Percentiles rank a stretch among this genome's conserved stretches.
Evolutionary conservation across 2,888 invertebrate genomes (phyloP).

Genomic region (Romanomermis culicivorax): DNA sequence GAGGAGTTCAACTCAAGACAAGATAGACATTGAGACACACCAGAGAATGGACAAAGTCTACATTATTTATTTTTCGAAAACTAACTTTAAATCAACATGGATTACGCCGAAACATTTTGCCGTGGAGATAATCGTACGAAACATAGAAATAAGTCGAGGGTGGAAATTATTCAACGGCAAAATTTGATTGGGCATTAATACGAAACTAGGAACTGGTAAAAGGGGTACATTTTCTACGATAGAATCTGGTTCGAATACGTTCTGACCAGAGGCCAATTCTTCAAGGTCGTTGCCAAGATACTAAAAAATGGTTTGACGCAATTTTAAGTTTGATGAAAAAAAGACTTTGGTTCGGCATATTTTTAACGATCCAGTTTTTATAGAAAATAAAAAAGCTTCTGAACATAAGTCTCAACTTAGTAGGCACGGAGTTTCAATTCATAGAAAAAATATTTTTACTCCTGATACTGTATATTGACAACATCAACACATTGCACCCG

Average conservation of each 20-base stretch:
- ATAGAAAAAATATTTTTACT: too few species aligned
- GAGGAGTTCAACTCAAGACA: neutral
- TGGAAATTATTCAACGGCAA: conserved; percentile 46
- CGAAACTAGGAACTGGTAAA: conserved; percentile 40
- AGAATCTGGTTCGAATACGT: conserved; percentile 39
- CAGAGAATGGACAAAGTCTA: too few species aligned
- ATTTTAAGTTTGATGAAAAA: too few species aligned
- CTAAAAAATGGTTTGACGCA: too few species aligned
- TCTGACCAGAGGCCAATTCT: conserved; percentile 41
- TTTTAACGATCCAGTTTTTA: too few species aligned
- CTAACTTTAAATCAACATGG: too few species aligned
- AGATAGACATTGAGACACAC: neutral
- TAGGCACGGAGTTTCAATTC: too few species aligned
- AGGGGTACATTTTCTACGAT: conserved; percentile 36
- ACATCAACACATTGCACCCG: too few species aligned
- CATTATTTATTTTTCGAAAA: neutral
- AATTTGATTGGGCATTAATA: conserved; percentile 55
- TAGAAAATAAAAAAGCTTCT: too few species aligned
- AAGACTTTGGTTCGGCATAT: too few species aligned
- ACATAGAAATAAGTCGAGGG: conserved; percentile 38
- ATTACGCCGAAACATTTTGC: conserved; percentile 46
- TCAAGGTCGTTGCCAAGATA: conserved; percentile 42
- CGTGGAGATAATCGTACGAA: conserved; percentile 39
- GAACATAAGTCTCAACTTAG: too few species aligned
- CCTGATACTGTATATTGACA: too few species aligned